These are phyloP conservation scores for Sebastes umbrosus DNA, from an alignment of 2,797 vertebrate species.

Conservation along the genomic window DNA sequence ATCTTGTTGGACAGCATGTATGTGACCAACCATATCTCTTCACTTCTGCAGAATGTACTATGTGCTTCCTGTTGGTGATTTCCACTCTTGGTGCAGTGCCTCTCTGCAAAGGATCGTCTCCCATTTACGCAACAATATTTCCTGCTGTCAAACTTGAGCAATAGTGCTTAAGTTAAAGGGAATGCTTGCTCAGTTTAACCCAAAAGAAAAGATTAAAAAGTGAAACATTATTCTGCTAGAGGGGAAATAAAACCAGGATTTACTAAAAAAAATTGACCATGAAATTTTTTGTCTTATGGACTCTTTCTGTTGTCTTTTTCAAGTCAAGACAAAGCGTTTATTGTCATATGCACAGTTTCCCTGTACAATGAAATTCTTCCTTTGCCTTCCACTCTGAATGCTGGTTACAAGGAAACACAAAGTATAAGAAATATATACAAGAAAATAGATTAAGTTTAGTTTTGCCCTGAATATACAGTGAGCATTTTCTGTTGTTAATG, in stretches of 20 bases:
- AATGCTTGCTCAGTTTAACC: background rate
- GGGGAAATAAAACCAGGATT: background rate
- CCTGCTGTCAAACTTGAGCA: background rate
- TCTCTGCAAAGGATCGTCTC: background rate
- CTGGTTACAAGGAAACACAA: no score
- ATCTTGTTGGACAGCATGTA: slow-evolving; percentile 45
- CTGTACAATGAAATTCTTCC: accelerated
- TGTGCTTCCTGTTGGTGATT: slow-evolving; percentile 54
- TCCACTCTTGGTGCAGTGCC: slow-evolving; percentile 1
- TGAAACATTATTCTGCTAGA: background rate
- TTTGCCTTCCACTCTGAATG: no score
- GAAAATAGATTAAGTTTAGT: background rate
- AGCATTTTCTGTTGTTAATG: background rate
- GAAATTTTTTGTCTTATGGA: background rate
- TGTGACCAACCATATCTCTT: slow-evolving; percentile 3
- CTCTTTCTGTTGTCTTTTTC: no score
- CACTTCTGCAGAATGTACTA: slow-evolving; percentile 3
- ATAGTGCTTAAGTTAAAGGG: background rate
- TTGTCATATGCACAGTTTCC: no score
- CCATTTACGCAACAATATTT: background rate
- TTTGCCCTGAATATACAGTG: background rate
- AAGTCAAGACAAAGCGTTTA: no score
- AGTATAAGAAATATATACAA: no score
- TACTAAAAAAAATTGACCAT: background rate
- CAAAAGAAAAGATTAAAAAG: background rate